Evolutionary conservation across 1,140 invertebrate species (phyloP).

Genomic region (Akabosia matsudoensis): DNA sequence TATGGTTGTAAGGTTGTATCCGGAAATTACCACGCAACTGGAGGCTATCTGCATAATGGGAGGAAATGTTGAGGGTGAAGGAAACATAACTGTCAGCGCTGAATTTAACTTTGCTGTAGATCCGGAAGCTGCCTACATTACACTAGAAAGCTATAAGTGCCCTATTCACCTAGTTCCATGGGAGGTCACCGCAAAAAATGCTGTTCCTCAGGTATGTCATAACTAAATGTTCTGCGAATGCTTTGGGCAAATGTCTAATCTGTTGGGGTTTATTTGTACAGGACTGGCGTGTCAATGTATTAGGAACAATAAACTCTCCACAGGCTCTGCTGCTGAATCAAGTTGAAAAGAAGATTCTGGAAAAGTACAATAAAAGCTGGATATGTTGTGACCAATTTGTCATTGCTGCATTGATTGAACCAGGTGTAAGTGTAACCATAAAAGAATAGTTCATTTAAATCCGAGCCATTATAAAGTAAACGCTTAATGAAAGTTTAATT

Average conservation of each 20-base stretch:
- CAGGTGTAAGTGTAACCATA: neutral
- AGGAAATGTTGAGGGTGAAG: conserved; percentile 66
- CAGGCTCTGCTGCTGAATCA: conserved; percentile 16
- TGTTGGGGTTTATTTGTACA: too few species aligned
- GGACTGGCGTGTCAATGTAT: conserved; percentile 25
- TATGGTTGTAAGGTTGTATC: conserved; percentile 65
- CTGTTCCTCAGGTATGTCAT: conserved; percentile 25
- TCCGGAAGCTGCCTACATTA: conserved; percentile 72
- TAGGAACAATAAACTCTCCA: conserved; percentile 19
- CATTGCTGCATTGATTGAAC: conserved; percentile 8
- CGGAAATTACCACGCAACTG: conserved; percentile 60
- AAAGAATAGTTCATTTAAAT: neutral
- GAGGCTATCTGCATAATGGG: conserved; percentile 71
- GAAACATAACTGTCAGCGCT: conserved; percentile 64
- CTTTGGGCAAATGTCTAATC: neutral
- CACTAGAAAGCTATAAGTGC: conserved; percentile 58
- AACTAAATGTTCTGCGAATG: too few species aligned
- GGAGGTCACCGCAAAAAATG: conserved; percentile 56
- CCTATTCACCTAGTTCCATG: conserved; percentile 64
- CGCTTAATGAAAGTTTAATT: neutral
- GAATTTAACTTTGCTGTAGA: conserved; percentile 79
- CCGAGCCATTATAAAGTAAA: neutral
- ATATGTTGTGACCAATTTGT: conserved; percentile 22
- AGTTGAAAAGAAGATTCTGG: conserved; percentile 25
- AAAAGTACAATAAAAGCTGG: conserved; percentile 3